Base-by-base conservation (phyloP, 2,113 vertebrate genomes). In the Alethe castanea region DNA sequence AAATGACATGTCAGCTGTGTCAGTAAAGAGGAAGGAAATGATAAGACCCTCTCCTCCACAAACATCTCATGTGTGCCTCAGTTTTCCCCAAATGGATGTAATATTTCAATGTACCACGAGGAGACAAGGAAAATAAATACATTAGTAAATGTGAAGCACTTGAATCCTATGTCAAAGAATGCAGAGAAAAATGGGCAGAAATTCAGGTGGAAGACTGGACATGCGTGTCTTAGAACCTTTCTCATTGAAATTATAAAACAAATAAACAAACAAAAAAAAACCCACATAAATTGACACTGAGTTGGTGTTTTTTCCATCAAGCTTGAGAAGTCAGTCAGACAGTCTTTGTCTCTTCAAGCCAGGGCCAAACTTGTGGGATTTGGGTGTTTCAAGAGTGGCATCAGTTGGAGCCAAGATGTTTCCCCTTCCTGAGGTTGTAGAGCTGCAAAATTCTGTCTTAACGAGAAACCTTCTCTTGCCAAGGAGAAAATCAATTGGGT, bases 211-310 rank as follows among this genome's bases (percentile, higher is more conserved):
- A 77, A 61, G 19, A 28, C 23, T 66, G 54, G 36, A 31, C 23
- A 11, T 31, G 8, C 14, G 4, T 54, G 5, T 77, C n/a, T 77
- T 33, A 50, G 9, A 48, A 33, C 9, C 8, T 47, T 92, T 53
- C 40, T 78, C 40, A 69, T 5, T 47, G 25, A 56, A 45, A 62
- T 28, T 14, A 10, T 35, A 18, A 81, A 86, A n/a, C 2, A 35
- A 71, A 33, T 2, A 47, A 79, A 15, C 2, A 33, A 62, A 47
- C 6, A 22, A 59, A 28, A 4, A 59, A 53, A 29, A 45, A 3
- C 35, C 35, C 0, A 3, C 20, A 28, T 35, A 28, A 57, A 28
- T 5, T 73, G 24, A 42, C 12, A 26, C 6, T 19, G 5, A 2
- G 0, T 5, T 61, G 6, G 3, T 66, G 17, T 85, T 33, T 53